Conservation (phyloP, 2,888 invertebrate species). For the Spilarctia lutea region DNA sequence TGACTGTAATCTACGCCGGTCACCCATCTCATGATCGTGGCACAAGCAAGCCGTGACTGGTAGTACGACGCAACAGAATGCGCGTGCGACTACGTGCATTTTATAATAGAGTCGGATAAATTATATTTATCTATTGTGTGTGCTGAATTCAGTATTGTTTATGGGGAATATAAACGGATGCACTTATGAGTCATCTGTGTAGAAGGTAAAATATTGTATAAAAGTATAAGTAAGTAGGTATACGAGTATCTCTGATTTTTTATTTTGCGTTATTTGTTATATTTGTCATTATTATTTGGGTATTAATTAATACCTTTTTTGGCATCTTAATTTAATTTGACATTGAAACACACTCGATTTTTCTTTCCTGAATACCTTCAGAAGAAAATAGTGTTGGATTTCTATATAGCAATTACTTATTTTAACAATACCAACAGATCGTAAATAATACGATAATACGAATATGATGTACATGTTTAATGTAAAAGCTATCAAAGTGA, state of each 20-base stretch:
- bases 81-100: no score
- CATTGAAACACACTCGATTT: no score
- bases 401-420: background rate
- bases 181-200: background rate
- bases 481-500: background rate
- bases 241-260: conserved; percentile 20
- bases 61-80: no score
- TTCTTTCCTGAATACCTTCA: background rate
- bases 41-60: no score
- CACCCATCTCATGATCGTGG: no score
- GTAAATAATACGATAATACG: background rate
- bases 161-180: no score
- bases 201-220: conserved; percentile 35
- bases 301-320: background rate
- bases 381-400: background rate
- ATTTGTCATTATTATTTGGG: conserved; percentile 7
- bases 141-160: no score
- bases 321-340: no score
- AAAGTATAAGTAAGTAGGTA: conserved; percentile 25
- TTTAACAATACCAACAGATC: background rate
- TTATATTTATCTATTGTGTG: no score
- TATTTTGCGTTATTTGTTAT: conserved; percentile 24
- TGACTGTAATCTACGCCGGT: no score
- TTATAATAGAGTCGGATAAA: no score
- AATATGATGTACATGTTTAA: no score